Evolutionary conservation across 1,140 invertebrate genomes (phyloP), one percentile per base, ranked within the genome.

Genomic region (Ostrea denselamellosa): DNA sequence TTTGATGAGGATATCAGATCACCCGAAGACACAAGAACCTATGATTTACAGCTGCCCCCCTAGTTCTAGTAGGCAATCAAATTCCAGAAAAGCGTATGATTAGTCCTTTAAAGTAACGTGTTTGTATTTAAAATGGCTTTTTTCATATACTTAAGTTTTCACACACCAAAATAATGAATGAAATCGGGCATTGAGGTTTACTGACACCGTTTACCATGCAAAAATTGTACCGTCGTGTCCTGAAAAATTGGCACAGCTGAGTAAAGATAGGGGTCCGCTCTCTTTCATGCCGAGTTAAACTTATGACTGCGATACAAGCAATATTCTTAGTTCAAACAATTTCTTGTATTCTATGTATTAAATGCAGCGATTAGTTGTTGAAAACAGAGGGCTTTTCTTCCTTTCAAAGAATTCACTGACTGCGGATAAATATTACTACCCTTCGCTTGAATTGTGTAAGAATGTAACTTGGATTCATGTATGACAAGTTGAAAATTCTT

Each of bases 261-360:
- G 68, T 25, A 22, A 8, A 28, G 68, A 77, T 77, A 77, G 68
- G 4, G 10, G 2, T 10, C 12, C 12, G n/a, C 14, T 25, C 28
- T 34, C 22, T 3, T 77, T 34, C 22, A 28, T 25, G 68, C 25
- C 9, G 28, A 3, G 68, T 77, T 28, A 77, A 5, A 77, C 25
- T 12, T 4, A 25, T 34, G 25, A 28, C 28, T 77, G 25, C 68
- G 68, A 25, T 77, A 77, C 25, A 77, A 10, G 68, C 14, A 77
- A 77, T 34, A 77, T 22, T 44, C 68, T 34, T 77, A 14, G 68
- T 77, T 77, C 68, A 77, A 77, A 77, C 68, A 77, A 77, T 77
- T 77, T 77, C 68, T 28, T 77, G 68, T 77, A 77, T 77, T 77
- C 68, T 77, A 25, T 77, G 25, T 28, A 77, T 77, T 77, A 77